These are phyloP conservation scores for Hirundichthys speculiger DNA, from an alignment of 2,113 vertebrate genomes.

Conservation along the genomic window DNA sequence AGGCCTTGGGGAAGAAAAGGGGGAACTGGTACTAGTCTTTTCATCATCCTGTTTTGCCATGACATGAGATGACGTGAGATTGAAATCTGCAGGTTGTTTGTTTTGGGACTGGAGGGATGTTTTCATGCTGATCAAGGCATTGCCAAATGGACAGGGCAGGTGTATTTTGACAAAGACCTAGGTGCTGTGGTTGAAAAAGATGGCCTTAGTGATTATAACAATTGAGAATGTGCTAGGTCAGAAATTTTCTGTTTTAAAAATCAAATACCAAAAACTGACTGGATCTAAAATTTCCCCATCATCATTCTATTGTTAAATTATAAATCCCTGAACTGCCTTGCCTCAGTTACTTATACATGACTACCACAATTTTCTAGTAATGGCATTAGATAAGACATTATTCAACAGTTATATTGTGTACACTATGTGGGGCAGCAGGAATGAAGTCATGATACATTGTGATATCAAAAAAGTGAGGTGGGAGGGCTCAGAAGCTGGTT, in stretches of 20 bases:
- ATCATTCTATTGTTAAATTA: slow-evolving; percentile 21
- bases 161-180: slow-evolving; percentile 18
- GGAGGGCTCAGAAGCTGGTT: slow-evolving; percentile 44
- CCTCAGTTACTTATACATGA: slow-evolving; percentile 21
- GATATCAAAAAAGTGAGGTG: slow-evolving; percentile 42
- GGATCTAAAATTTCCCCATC: slow-evolving; percentile 1
- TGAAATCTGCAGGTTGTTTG: slow-evolving; percentile 24
- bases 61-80: slow-evolving; percentile 24
- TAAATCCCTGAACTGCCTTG: slow-evolving; percentile 26
- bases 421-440: slow-evolving; percentile 34
- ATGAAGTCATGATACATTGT: slow-evolving; percentile 35
- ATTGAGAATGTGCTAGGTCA: slow-evolving; percentile 3
- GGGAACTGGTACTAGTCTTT: slow-evolving; percentile 45
- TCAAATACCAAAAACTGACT: slow-evolving; percentile 9
- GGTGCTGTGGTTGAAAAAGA: slow-evolving; percentile 18
- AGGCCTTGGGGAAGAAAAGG: slow-evolving; percentile 61
- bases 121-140: slow-evolving; percentile 27
- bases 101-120: slow-evolving; percentile 8
- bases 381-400: slow-evolving; percentile 37
- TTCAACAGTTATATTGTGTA: slow-evolving; percentile 31
- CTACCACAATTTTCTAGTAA: slow-evolving; percentile 33
- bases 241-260: slow-evolving; percentile 26
- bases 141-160: slow-evolving; percentile 26
- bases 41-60: too few relatives aligned
- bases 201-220: slow-evolving; percentile 10